Evolutionary conservation across 1,140 invertebrate species (phyloP).

Genomic region (Cyclina sinensis): DNA sequence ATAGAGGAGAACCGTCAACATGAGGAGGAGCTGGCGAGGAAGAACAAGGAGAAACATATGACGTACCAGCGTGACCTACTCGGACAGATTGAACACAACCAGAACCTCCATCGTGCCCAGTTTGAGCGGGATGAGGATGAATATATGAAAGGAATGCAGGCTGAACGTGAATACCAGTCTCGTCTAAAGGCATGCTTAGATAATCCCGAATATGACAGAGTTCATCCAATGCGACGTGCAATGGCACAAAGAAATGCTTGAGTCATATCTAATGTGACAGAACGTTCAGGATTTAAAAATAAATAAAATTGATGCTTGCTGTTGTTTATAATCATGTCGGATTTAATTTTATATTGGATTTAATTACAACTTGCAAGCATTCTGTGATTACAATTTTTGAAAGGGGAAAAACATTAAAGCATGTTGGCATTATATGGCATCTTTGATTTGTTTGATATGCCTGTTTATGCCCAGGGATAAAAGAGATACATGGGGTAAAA

Average conservation of each 20-base stretch:
- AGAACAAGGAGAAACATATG: slow-evolving; percentile 32
- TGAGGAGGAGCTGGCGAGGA: slow-evolving; percentile 47
- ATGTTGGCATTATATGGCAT: too few species aligned
- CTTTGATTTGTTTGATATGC: too few species aligned
- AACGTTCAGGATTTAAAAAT: background rate
- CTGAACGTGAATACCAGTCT: slow-evolving; percentile 58
- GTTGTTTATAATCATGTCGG: too few species aligned
- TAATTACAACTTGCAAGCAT: too few species aligned
- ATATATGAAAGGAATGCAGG: slow-evolving; percentile 62
- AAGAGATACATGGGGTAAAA: too few species aligned
- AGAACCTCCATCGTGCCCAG: slow-evolving; percentile 15
- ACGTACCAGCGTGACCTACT: slow-evolving; percentile 56
- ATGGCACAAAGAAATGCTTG: slow-evolving; percentile 55
- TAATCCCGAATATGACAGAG: slow-evolving; percentile 50
- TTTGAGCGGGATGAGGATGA: slow-evolving; percentile 60
- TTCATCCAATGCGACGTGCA: slow-evolving; percentile 61
- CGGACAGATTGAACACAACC: slow-evolving; percentile 67
- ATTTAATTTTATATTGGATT: too few species aligned
- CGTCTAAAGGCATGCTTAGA: slow-evolving; percentile 62
- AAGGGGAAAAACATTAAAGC: too few species aligned
- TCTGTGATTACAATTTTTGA: too few species aligned
- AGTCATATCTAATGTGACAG: background rate
- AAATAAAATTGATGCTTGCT: too few species aligned
- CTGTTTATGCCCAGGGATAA: too few species aligned
- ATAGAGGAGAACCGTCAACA: slow-evolving; percentile 62